Evolutionary conservation across 2,797 vertebrate species (phyloP), one percentile per base, ranked within the genome.

Genomic region (Pagetopsis macropterus): DNA sequence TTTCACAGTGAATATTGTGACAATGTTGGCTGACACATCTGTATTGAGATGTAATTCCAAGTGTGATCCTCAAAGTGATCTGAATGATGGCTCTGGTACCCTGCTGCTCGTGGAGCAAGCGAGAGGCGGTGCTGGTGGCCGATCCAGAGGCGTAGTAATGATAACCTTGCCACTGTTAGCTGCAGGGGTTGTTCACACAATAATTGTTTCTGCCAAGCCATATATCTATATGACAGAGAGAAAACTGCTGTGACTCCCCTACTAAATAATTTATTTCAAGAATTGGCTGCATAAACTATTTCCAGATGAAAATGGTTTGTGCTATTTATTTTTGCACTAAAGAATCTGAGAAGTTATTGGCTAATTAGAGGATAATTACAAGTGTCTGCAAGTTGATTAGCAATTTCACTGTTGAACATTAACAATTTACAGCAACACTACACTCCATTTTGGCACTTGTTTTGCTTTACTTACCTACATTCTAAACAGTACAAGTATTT

Each of bases 401-500:
- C 86, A 90, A 93, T 91, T 77, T 92, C 84, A 89, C 86, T 80
- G 73, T 82, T 84, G 74, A 62, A 52, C 86, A 87, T 90, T 84
- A 88, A 92, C 90, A 89, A 89, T 89, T 84, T 94, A 95, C 94
- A 92, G 92, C 94, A 94, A 95, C 75, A 87, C 83, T 75, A 87
- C 91, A 91, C 95, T 96, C 49, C 93, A 96, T 95, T 90, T 87
- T 72, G 82, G 79, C 92, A 92, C 94, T 94, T 93, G 94, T 94
- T 94, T 95, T 96, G 95, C 96, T 96, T 96, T 98, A 96, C 94
- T 95, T 91, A 95, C 93, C 92, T 94, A 96, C 95, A 95, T 96
- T 97, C 96, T 97, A 97, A 97, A 96, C 94, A 95, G 95, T 86
- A 89, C 93, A 93, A 94, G 96, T 96, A 96, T 96, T 98, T 97